Conservation (phyloP, 2,113 vertebrate species). For the Dasypus novemcinctus region DNA sequence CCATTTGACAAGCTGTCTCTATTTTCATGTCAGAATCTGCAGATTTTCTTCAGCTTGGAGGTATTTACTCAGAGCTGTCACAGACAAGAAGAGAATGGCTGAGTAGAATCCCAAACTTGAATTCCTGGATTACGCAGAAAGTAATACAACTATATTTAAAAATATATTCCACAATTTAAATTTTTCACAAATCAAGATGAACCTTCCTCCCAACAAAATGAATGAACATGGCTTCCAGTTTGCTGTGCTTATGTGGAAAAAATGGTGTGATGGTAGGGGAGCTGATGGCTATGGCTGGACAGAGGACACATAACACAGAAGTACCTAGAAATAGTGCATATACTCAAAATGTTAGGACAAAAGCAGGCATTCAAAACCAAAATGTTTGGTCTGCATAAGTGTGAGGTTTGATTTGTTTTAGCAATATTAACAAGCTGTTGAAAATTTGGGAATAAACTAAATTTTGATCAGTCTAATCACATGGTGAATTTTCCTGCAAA, state of each 20-base stretch:
- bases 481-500: conserved; percentile 2
- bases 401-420: background rate
- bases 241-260: background rate
- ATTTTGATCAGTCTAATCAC: conserved; percentile 2
- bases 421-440: background rate
- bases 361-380: background rate
- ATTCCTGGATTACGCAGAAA: background rate
- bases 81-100: background rate
- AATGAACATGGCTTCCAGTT: background rate
- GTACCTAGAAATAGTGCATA: background rate
- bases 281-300: background rate
- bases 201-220: background rate
- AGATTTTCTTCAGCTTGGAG: background rate
- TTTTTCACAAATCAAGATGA: background rate
- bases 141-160: background rate
- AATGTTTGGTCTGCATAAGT: background rate
- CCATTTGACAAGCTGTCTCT: background rate
- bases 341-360: background rate
- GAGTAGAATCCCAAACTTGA: background rate
- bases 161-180: background rate
- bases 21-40: background rate
- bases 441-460: background rate
- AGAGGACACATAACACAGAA: background rate
- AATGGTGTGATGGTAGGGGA: background rate
- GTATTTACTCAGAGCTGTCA: background rate